Base-by-base conservation (phyloP, 2,113 vertebrate species). In the Gallinago jamesoni region DNA sequence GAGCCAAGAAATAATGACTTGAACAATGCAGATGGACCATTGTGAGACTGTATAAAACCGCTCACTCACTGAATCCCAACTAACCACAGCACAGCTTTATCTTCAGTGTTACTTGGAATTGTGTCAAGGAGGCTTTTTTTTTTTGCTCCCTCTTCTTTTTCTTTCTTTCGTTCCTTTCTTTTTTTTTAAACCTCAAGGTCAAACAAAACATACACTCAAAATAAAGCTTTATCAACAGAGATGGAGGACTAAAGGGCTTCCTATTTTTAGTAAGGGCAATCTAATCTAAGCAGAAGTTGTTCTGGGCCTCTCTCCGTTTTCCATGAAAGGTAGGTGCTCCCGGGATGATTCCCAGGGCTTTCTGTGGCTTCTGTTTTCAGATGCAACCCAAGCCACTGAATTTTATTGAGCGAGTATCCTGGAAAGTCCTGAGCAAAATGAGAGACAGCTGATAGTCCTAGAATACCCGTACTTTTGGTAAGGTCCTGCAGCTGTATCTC, bases 181-280 rank as follows among this genome's bases (percentile, higher is more conserved):
- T 63, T 43, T 35, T 47, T 7, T 14, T 12, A 15, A 53, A 79
- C 74, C 30, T 45, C 96, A 96, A 96, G 96, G 94, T 96, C 94
- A 94, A 91, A 91, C 89, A 92, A 96, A 95, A 92, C 67, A 87
- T 90, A 64, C 1, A 3, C 50, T 95, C 91, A 96, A 96, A 97
- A 97, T 94, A 96, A 95, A 96, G 50, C 87, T 87, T 96, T 96
- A 96, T 96, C 96, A 91, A 91, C 81, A 89, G 89, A 91, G 81
- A 92, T 47, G 91, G 70, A 95, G 92, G 69, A 95, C 96, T 94
- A 83, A 94, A 95, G 77, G 91, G 45, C n/a, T 96, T 89, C 67
- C 89, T 97, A 96, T 96, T 92, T 96, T 96, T 96, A 97, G 96
- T 85, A 79, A 93, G 77, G 74, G 74, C 89, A 95, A 93, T 94